These are phyloP conservation scores for Cygnus buccinator DNA, from an alignment of 2,113 vertebrate species.

Conservation along the genomic window DNA sequence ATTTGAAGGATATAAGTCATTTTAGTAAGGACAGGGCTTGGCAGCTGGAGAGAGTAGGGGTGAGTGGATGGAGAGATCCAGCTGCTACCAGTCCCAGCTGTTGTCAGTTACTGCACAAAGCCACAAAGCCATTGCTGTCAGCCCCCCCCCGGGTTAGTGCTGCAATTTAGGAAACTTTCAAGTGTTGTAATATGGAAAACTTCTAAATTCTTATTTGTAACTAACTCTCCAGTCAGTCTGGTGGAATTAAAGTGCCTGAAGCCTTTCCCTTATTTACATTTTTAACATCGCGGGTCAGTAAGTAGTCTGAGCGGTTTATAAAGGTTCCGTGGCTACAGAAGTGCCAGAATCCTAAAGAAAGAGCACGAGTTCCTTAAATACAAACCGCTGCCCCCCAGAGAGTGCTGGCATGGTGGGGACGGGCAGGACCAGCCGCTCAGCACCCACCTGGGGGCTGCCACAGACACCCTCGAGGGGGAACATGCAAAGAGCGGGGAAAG, in stretches of 20 bases:
- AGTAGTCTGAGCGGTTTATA: fast-evolving
- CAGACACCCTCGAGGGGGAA: too few relatives aligned
- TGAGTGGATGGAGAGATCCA: conserved; percentile 59
- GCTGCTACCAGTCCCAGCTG: conserved; percentile 33
- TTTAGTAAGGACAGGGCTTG: conserved; percentile 43
- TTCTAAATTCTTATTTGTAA: neutral
- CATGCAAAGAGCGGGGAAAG: neutral
- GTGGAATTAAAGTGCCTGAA: neutral
- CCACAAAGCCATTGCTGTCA: neutral
- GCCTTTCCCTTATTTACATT: too few relatives aligned
- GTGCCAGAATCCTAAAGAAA: neutral
- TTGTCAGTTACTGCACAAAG: neutral
- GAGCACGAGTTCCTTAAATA: neutral
- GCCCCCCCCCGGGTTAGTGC: neutral
- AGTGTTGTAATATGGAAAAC: neutral
- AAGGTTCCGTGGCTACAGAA: fast-evolving
- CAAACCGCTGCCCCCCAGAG: neutral
- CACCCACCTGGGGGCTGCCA: neutral
- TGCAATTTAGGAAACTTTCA: neutral
- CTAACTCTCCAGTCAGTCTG: neutral
- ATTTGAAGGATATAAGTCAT: neutral
- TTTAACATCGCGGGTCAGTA: fast-evolving
- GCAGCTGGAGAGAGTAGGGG: conserved; percentile 17
- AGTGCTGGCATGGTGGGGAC: fast-evolving
- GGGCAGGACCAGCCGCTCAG: fast-evolving